Conservation (phyloP, 2,113 vertebrate genomes). For the Rallus limicola region DNA sequence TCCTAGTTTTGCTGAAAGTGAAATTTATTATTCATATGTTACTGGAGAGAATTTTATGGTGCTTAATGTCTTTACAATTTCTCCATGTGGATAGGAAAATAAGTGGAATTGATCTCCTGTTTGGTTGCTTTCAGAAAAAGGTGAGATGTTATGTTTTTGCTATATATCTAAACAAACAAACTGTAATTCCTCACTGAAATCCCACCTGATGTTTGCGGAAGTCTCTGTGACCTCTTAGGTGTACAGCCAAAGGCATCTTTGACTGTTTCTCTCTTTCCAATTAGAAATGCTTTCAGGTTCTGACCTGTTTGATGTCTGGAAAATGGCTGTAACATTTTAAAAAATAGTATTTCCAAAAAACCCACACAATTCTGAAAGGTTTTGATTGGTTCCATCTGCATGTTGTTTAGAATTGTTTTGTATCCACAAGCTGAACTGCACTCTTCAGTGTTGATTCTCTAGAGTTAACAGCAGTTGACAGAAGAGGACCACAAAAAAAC, state of each 20-base stretch:
- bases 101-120: not conserved
- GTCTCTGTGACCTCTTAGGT: not conserved
- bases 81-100: not conserved
- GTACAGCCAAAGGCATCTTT: not conserved
- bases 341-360: not conserved
- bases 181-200: not conserved
- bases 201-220: not conserved
- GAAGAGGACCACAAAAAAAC: not conserved
- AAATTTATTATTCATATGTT: not conserved
- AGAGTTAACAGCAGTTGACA: not conserved
- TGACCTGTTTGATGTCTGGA: not conserved
- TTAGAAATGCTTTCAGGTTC: not conserved
- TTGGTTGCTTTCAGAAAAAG: not conserved
- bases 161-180: not conserved
- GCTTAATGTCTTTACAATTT: not conserved
- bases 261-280: not conserved
- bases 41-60: not conserved
- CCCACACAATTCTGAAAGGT: not conserved
- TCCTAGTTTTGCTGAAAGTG: not conserved
- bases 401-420: not conserved
- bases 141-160: not conserved
- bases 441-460: not conserved
- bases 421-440: not conserved
- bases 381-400: not conserved
- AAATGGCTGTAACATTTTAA: not conserved